These are phyloP conservation scores for Odontamblyopus rebecca DNA, from an alignment of 2,797 vertebrate species.

Conservation along the genomic window DNA sequence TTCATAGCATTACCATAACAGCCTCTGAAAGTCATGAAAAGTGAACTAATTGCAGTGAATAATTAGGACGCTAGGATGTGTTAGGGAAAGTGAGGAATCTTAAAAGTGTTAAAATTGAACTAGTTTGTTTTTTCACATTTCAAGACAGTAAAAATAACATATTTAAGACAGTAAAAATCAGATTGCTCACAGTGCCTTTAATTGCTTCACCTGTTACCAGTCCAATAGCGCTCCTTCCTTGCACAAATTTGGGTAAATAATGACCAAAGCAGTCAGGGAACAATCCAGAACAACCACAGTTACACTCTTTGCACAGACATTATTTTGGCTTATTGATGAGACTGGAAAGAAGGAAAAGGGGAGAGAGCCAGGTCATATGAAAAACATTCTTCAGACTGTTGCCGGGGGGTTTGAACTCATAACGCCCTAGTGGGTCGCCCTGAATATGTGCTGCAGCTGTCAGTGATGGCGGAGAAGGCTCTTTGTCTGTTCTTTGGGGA, in stretches of 20 bases:
- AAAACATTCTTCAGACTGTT: conserved; percentile 1
- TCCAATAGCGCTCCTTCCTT: no score
- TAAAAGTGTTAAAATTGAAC: no score
- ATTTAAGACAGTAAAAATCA: no score
- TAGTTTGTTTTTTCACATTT: no score
- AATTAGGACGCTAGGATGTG: no score
- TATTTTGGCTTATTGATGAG: background rate
- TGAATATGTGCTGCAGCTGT: conserved; percentile 2
- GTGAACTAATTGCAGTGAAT: no score
- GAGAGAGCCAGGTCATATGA: conserved; percentile 2
- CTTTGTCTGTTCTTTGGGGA: conserved; percentile 63
- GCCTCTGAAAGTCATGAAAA: no score
- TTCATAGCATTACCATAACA: no score
- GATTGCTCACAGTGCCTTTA: no score
- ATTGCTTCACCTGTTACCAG: no score
- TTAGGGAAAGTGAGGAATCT: no score
- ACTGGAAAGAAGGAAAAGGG: background rate
- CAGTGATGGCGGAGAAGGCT: conserved; percentile 41
- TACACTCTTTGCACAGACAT: background rate
- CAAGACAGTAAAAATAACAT: no score
- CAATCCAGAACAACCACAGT: background rate
- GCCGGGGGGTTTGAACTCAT: conserved; percentile 22
- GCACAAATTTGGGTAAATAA: background rate
- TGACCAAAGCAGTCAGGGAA: background rate
- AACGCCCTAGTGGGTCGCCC: background rate